Evolutionary conservation across 2,797 vertebrate species (phyloP), one percentile per base, ranked within the genome.

Genomic region (Lacerta viridis): DNA sequence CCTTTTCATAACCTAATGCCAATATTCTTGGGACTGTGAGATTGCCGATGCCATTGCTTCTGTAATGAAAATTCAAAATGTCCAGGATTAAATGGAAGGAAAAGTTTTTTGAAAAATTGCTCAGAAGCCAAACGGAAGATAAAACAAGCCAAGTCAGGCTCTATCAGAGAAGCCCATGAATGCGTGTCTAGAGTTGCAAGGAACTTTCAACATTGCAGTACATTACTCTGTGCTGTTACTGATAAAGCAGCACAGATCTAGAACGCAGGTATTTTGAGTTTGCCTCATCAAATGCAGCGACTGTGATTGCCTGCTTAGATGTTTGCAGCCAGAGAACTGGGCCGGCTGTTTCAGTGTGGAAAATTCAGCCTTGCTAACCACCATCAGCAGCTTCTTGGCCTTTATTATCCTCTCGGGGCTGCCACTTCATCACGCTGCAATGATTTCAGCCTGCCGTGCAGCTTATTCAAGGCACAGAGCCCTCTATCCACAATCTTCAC

Each of bases 91-190:
- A 80, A 72, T 71, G 43, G 46, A 85, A 64, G 17, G 36, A 43
- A 85, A 72, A 71, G 20, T 11, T 78, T 87, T 82, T 79, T 80
- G 43, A 50, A 50, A 50, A 50, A 0, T 64, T 66, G 8, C 6
- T 88, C 29, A 83, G 78, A 43, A 5, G 11, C 4, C 50, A 77
- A 84, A 82, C 3, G 36, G 61, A 82, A 59, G 59, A 88, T 77
- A 55, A 68, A 82, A 55, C 33, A 59, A 80, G 50, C 25, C 17
- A 41, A n/a, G 68, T 33, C n/a, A 11, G 41, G 39, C 8, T 29
- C 27, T 71, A 0, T 2, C 23, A 7, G n/a, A 50, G 77, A 81
- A 25, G 0, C 82, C n/a, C 18, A 46, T 20, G 55, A 25, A 23
- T 20, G 36, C 27, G 78, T 25, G 64, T 20, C 8, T 77, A 91